phyloP scores from a whole-genome alignment of 2,113 vertebrate genomes.

The Natator depressus region DNA sequence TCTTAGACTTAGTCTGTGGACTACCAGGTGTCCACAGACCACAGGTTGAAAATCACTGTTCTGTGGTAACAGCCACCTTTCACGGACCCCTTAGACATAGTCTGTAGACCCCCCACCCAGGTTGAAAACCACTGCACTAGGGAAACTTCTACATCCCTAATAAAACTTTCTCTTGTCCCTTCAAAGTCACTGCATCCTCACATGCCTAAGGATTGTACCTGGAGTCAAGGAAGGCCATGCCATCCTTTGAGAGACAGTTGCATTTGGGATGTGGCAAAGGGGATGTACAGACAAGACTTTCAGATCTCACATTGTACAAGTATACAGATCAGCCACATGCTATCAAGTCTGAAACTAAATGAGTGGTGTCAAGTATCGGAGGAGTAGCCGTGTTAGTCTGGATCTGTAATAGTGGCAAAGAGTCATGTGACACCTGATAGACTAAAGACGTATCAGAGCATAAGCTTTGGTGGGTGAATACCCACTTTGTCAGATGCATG shows the following conservation, averaged over 20 bases:
- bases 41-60: no score
- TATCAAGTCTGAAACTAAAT: background rate
- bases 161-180: background rate
- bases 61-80: no score
- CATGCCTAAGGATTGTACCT: constrained; percentile 40
- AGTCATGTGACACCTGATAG: no score
- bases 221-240: constrained; percentile 18
- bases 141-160: constrained; percentile 20
- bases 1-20: no score
- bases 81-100: no score
- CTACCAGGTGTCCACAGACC: no score
- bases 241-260: background rate
- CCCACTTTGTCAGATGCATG: no score
- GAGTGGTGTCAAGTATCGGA: accelerated
- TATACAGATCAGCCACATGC: background rate
- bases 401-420: no score
- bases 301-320: background rate
- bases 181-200: constrained; percentile 24
- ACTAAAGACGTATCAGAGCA: no score
- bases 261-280: background rate
- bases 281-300: background rate
- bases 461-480: no score
- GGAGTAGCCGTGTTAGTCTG: no score
- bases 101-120: no score
- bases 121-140: background rate